Percentiles rank a stretch among this genome's conserved stretches.
These are phyloP conservation scores for Callionymus lyra DNA, from an alignment of 2,113 vertebrate species.

Conservation along the genomic window DNA sequence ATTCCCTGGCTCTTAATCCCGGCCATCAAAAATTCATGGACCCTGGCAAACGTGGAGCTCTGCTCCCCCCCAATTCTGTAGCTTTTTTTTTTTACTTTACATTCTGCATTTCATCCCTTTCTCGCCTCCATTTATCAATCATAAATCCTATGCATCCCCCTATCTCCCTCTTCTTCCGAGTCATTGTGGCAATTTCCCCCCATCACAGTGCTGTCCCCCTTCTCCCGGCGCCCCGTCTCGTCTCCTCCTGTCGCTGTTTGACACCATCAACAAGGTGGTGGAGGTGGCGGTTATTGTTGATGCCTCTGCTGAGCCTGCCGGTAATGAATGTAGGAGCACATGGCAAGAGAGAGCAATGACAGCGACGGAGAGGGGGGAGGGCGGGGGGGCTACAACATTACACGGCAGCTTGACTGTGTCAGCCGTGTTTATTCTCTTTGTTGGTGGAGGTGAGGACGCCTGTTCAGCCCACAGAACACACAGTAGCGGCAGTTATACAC, in stretches of 20 bases:
- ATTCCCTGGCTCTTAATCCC: slow-evolving; percentile 41
- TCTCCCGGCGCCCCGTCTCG: slow-evolving; percentile 14
- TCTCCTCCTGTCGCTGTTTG: slow-evolving; percentile 48
- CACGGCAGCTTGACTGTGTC: slow-evolving; percentile 57
- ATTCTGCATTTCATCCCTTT: slow-evolving; percentile 36
- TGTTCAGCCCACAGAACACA: slow-evolving; percentile 13
- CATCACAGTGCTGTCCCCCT: slow-evolving; percentile 34
- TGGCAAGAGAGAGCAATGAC: slow-evolving; percentile 36
- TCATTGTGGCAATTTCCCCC: slow-evolving; percentile 62
- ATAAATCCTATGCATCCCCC: slow-evolving; percentile 49
- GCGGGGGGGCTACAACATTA: slow-evolving; percentile 34
- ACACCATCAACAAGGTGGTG: slow-evolving; percentile 61
- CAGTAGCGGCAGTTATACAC: slow-evolving; percentile 5
- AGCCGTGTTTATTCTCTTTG: slow-evolving; percentile 59
- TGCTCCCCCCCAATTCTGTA: slow-evolving; percentile 29
- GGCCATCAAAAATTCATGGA: slow-evolving; percentile 61
- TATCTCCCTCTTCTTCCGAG: slow-evolving; percentile 37
- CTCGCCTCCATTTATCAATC: slow-evolving; percentile 10
- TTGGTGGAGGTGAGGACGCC: slow-evolving; percentile 35
- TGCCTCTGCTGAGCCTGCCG: slow-evolving; percentile 45
- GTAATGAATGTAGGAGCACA: slow-evolving; percentile 62
- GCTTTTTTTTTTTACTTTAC: slow-evolving; percentile 24
- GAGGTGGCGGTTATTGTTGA: slow-evolving; percentile 60
- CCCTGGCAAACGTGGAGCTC: slow-evolving; percentile 30
- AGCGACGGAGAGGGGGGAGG: slow-evolving; percentile 35